Evolutionary conservation across 1,140 invertebrate genomes (phyloP).

Genomic region (Andricus grossulariae): DNA sequence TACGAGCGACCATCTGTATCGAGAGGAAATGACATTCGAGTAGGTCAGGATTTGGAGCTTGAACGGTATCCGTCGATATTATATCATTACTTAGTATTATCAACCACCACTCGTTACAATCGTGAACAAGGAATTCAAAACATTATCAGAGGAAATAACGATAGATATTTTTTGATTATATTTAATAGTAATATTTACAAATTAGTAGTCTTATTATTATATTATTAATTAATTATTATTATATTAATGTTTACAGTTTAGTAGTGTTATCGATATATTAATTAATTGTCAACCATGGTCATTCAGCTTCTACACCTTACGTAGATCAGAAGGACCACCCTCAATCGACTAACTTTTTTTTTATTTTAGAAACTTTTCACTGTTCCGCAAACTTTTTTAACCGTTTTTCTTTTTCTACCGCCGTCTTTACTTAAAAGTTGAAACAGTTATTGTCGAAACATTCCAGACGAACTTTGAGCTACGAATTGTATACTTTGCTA

Average conservation of each 20-base stretch:
- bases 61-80: conserved; percentile 24
- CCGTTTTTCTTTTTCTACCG: conserved; percentile 3
- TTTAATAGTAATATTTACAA: conserved; percentile 72
- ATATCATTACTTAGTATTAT: conserved; percentile 32
- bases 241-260: conserved; percentile 70
- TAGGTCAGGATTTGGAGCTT: conserved; percentile 32
- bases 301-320: conserved; percentile 1
- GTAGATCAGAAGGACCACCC: background rate
- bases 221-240: conserved; percentile 63
- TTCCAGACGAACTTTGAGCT: conserved; percentile 48
- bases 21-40: background rate
- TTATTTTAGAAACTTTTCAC: conserved; percentile 3
- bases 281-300: conserved; percentile 24
- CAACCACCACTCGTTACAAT: conserved; percentile 38
- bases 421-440: conserved; percentile 25
- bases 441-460: conserved; percentile 47
- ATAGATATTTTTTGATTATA: conserved; percentile 71
- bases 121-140: conserved; percentile 42
- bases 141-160: conserved; percentile 46
- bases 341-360: conserved; percentile 14
- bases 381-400: conserved; percentile 24
- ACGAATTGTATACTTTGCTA: conserved; percentile 19
- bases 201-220: conserved; percentile 67
- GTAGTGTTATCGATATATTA: conserved; percentile 60
- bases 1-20: background rate